These are phyloP conservation scores for Rotaria socialis DNA, from an alignment of 2,888 invertebrate genomes.

Conservation along the genomic window DNA sequence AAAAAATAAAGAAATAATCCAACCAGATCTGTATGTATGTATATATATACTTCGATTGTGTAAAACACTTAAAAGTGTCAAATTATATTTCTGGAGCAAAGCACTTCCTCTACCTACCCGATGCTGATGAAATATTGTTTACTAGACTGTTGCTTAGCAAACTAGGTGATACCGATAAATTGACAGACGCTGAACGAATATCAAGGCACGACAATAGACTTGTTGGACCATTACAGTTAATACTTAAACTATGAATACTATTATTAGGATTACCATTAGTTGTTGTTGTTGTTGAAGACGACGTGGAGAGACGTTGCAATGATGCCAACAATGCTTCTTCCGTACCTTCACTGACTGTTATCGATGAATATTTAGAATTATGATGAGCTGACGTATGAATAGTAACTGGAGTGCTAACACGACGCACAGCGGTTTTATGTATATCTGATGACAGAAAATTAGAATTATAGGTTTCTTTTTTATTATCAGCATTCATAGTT, in stretches of 20 bases:
- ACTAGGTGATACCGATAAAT: background rate
- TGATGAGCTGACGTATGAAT: background rate
- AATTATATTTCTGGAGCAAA: background rate
- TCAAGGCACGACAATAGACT: background rate
- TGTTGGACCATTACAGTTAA: background rate
- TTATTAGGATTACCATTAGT: background rate
- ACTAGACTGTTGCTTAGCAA: background rate
- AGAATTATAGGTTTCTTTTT: background rate
- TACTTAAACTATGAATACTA: background rate
- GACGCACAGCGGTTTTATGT: background rate
- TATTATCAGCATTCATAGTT: background rate
- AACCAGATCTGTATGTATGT: too few relatives aligned
- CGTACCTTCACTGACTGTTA: background rate
- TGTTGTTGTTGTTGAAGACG: background rate
- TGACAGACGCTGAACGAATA: background rate
- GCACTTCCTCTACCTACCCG: background rate
- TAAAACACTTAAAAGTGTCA: background rate
- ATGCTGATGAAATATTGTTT: background rate
- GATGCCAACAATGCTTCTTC: background rate
- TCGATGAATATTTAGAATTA: background rate
- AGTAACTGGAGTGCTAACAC: background rate
- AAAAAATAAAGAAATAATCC: background rate
- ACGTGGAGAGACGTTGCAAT: background rate
- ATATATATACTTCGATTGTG: background rate
- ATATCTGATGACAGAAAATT: background rate